phyloP scores from a whole-genome alignment of 2,113 vertebrate genomes.

The Tragelaphus buxtoni region DNA sequence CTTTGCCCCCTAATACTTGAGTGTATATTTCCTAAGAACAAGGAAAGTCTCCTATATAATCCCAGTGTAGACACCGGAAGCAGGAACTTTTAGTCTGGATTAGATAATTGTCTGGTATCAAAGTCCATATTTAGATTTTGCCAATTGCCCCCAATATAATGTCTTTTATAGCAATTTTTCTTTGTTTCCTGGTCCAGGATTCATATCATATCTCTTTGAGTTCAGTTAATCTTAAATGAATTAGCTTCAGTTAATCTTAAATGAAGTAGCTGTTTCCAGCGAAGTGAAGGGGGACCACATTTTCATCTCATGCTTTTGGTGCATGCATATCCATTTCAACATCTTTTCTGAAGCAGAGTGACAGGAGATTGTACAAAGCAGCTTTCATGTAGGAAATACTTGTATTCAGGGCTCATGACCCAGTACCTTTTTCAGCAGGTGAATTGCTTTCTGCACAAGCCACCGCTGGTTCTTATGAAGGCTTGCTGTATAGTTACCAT shows the following conservation, averaged over 20 bases:
- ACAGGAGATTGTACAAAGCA: not conserved
- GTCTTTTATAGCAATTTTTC: not conserved
- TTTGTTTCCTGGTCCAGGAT: not conserved
- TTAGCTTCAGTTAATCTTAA: not conserved
- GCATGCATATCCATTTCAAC: not conserved
- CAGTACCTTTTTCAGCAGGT: not conserved
- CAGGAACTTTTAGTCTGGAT: not conserved
- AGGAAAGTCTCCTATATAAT: not conserved
- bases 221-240: not conserved
- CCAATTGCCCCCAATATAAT: not conserved
- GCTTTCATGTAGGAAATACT: not conserved
- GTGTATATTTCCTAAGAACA: not conserved
- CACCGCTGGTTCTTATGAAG: not conserved
- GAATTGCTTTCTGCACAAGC: not conserved
- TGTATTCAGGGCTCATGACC: not conserved
- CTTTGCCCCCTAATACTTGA: not conserved
- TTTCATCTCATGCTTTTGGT: not conserved
- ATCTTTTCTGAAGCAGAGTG: not conserved
- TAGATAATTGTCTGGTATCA: not conserved
- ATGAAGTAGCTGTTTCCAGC: not conserved
- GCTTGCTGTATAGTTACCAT: not conserved
- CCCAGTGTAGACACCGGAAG: not conserved
- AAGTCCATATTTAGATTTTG: conserved; percentile 25
- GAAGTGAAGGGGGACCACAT: not conserved
- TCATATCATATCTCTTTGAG: not conserved